Conservation (phyloP, 1,140 invertebrate species). For the Phocides pigmalion region DNA sequence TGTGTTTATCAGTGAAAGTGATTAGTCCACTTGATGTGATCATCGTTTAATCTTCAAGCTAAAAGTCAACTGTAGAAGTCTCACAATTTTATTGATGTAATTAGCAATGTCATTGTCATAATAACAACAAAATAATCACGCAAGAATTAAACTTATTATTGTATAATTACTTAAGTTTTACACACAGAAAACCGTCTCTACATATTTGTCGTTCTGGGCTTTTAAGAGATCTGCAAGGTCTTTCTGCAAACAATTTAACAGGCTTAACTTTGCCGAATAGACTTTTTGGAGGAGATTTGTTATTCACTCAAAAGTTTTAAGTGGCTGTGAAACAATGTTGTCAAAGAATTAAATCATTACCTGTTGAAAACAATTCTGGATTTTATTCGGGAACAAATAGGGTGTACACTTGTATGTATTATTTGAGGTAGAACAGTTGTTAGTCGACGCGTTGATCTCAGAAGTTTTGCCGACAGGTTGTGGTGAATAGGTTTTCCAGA, state of each 20-base stretch:
- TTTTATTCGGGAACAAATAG: conserved; percentile 2
- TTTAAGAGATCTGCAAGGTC: conserved; percentile 68
- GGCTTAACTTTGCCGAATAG: conserved; percentile 69
- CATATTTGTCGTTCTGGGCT: conserved; percentile 22
- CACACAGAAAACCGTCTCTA: conserved; percentile 2
- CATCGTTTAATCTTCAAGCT: too few relatives aligned
- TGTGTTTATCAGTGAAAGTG: too few relatives aligned
- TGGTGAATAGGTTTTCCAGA: neutral
- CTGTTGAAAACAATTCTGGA: neutral
- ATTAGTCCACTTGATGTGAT: too few relatives aligned
- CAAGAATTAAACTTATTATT: too few relatives aligned
- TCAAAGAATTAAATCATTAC: conserved; percentile 69
- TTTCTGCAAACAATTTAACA: conserved; percentile 77
- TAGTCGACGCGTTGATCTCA: conserved; percentile 50
- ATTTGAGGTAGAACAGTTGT: conserved; percentile 38
- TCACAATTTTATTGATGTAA: too few relatives aligned
- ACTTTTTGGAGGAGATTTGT: conserved; percentile 79
- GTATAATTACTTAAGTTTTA: neutral
- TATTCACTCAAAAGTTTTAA: conserved; percentile 81
- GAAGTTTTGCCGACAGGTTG: conserved; percentile 41
- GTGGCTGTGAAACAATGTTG: conserved; percentile 77
- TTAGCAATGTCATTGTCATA: too few relatives aligned
- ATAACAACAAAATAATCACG: too few relatives aligned
- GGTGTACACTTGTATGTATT: conserved; percentile 13
- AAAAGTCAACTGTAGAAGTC: too few relatives aligned